Base-by-base conservation (phyloP, 2,888 invertebrate species). In the Callyntrura guangdongensis region DNA sequence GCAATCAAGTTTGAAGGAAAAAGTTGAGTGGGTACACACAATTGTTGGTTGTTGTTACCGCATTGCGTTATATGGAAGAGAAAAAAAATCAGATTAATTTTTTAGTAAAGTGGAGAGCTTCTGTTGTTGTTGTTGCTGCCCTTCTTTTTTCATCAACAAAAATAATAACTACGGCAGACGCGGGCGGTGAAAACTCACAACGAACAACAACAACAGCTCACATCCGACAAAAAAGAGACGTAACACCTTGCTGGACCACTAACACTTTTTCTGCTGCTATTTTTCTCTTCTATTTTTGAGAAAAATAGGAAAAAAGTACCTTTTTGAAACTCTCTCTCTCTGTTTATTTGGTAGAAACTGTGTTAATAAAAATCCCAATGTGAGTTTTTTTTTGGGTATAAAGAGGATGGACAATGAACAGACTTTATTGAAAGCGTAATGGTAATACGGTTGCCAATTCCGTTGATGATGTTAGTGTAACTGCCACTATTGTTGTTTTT, bases 331-430 rank as follows among this genome's bases (percentile, higher is more conserved):
- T 9, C 47, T 72, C 1, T n/a, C 6, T 12, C n/a, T 9, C 47
- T 72, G 11, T n/a, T 27, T 12, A 9, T 11, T 12, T 25, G 25
- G n/a, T 20, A 11, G 22, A 77, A 77, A 56, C n/a, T n/a, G 53
- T 77, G 53, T 25, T 77, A 77, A 77, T 77, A 77, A 77, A 77
- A 77, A 77, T 77, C 53, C 25, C 11, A 53, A 49, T 77, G 49
- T 53, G 77, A 25, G n/a, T n/a, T n/a, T n/a, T n/a, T n/a, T n/a
- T n/a, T n/a, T 77, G 77, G 1, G n/a, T 74, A 77, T 53, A 53
- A 77, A 53, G 25, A 77, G 77, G 49, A 22, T 77, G 77, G 53
- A 53, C 49, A 77, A 77, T 77, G 77, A 49, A 11, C 77, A 17
- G 53, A 77, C 77, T 77, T n/a, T 49, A 77, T 77, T 56, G 77